Conservation (phyloP, 2,888 invertebrate species). For the Philaethria dido region DNA sequence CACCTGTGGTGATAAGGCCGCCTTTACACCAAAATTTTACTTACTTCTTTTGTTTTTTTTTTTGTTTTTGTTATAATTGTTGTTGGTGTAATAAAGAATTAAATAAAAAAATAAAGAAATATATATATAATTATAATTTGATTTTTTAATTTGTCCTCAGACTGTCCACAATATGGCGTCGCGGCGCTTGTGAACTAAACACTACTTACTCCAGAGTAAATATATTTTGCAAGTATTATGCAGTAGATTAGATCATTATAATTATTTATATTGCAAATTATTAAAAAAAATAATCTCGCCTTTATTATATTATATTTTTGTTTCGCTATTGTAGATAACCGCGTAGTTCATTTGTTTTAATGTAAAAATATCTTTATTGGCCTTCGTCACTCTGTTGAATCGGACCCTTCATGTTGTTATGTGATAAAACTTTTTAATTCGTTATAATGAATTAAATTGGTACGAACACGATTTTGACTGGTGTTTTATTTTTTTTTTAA, state of each 20-base stretch:
- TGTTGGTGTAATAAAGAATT: no score
- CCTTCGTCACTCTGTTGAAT: constrained; percentile 57
- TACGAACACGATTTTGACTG: constrained; percentile 53
- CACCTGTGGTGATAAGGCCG: no score
- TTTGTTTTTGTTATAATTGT: no score
- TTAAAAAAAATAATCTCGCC: constrained; percentile 47
- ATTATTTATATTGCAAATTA: constrained; percentile 52
- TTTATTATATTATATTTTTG: constrained; percentile 39
- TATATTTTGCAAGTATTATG: constrained; percentile 61
- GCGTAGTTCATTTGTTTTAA: constrained; percentile 63
- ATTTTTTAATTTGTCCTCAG: constrained; percentile 51
- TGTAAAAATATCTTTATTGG: constrained; percentile 62
- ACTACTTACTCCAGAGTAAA: constrained; percentile 55
- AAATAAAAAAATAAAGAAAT: no score
- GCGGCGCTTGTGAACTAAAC: constrained; percentile 50
- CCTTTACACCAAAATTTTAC: no score
- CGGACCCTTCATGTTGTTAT: constrained; percentile 67
- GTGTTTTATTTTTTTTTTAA: constrained; percentile 43
- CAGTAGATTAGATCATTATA: constrained; percentile 58
- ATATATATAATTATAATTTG: neutral
- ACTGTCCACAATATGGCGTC: constrained; percentile 46
- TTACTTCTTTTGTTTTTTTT: no score
- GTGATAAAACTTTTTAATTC: constrained; percentile 62
- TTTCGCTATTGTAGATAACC: constrained; percentile 60
- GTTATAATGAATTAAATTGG: constrained; percentile 65